Conservation (phyloP, 1,140 invertebrate species). For the Zaprionus davidi region DNA sequence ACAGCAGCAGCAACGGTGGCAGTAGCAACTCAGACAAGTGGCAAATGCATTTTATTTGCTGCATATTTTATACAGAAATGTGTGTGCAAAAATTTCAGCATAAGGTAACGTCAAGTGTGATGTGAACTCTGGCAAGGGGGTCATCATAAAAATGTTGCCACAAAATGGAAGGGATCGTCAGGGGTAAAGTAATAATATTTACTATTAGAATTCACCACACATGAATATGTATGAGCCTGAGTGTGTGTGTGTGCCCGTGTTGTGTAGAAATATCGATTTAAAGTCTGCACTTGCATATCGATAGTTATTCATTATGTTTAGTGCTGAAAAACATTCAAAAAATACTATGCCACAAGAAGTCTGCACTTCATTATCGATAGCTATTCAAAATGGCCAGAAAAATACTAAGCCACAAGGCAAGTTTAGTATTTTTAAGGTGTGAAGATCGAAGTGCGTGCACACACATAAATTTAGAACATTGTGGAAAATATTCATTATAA, state of each 20-base stretch:
- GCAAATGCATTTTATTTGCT: slow-evolving; percentile 72
- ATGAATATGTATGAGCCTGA: background rate
- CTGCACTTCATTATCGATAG: background rate
- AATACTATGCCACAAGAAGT: background rate
- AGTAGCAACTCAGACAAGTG: slow-evolving; percentile 42
- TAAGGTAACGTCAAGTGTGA: slow-evolving; percentile 59
- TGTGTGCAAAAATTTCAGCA: slow-evolving; percentile 34
- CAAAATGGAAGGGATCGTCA: slow-evolving; percentile 22
- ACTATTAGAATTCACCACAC: slow-evolving; percentile 1
- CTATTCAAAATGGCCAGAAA: background rate
- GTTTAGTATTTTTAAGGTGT: background rate
- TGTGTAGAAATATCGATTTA: background rate
- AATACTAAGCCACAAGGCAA: background rate
- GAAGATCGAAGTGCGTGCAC: background rate
- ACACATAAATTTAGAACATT: background rate
- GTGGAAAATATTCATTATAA: slow-evolving; percentile 12
- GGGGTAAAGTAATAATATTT: slow-evolving; percentile 4
- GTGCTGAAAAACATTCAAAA: background rate
- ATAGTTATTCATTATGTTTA: background rate
- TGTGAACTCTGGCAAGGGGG: slow-evolving; percentile 34
- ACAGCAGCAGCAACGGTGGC: background rate
- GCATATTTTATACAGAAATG: slow-evolving; percentile 53
- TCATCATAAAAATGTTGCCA: slow-evolving; percentile 33
- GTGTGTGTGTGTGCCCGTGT: background rate
- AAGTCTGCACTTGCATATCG: background rate